A percentile compares a stretch with the other conserved stretches of the same genome.
These are phyloP conservation scores for Zaprionus vittiger DNA, from an alignment of 1,140 invertebrate genomes.

Conservation along the genomic window DNA sequence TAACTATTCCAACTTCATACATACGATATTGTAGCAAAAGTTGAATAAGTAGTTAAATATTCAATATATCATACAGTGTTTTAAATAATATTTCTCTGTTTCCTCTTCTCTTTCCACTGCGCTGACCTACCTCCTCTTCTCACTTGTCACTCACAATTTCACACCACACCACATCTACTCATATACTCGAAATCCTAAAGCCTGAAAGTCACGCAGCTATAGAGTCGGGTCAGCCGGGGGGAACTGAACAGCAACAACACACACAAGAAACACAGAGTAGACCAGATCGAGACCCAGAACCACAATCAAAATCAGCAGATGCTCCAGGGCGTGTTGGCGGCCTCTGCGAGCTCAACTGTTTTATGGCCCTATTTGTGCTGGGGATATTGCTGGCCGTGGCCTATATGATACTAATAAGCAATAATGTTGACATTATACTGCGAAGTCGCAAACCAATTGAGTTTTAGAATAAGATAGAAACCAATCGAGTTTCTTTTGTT, in stretches of 20 bases:
- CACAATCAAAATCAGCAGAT: not conserved
- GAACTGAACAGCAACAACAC: not conserved
- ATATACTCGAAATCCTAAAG: not conserved
- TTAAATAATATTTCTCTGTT: slow-evolving; percentile 33
- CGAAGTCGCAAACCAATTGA: slow-evolving; percentile 32
- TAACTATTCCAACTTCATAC: not conserved
- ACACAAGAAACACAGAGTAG: slow-evolving; percentile 1
- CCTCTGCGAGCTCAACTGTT: not conserved
- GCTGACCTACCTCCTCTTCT: not conserved
- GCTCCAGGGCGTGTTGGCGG: not conserved
- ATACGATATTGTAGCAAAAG: not conserved
- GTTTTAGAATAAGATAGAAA: slow-evolving; percentile 34
- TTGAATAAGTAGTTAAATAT: slow-evolving; percentile 12
- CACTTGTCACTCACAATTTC: not conserved
- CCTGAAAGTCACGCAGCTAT: not conserved
- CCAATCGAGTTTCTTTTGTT: not conserved
- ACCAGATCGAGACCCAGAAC: not conserved
- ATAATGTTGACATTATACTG: slow-evolving; percentile 37
- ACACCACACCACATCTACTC: not conserved
- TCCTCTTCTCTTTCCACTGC: slow-evolving; percentile 35
- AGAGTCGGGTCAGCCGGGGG: not conserved
- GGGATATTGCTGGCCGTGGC: slow-evolving; percentile 20
- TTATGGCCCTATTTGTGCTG: slow-evolving; percentile 17
- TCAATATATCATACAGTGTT: slow-evolving; percentile 18
- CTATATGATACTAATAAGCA: slow-evolving; percentile 33